phyloP scores from a whole-genome alignment of 2,888 invertebrate genomes.

The Chalcis sispes region DNA sequence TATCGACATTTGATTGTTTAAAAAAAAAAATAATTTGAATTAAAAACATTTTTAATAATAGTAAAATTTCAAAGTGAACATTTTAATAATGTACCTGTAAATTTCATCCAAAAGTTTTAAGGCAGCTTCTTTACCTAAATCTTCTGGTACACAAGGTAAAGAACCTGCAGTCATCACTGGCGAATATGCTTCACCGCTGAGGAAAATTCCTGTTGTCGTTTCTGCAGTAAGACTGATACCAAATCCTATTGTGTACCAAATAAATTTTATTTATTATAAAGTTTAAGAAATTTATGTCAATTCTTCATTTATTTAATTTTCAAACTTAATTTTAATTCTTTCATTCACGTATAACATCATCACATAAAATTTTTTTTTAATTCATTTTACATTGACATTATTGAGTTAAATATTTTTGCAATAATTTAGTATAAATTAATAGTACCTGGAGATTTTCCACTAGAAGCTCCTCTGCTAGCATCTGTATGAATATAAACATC shows the following conservation, averaged over 20 bases:
- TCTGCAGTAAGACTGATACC: slow-evolving; percentile 94
- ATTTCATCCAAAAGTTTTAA: slow-evolving; percentile 92
- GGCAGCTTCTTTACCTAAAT: slow-evolving; percentile 90
- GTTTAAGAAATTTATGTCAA: slow-evolving; percentile 34
- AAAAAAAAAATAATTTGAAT: not conserved
- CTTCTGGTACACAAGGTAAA: slow-evolving; percentile 89
- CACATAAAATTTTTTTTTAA: not conserved
- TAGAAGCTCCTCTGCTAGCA: slow-evolving; percentile 90
- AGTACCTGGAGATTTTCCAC: slow-evolving; percentile 89
- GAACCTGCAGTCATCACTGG: slow-evolving; percentile 70
- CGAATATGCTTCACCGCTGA: slow-evolving; percentile 74
- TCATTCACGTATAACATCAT: not conserved
- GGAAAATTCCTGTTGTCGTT: slow-evolving; percentile 89
- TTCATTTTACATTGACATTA: not conserved
- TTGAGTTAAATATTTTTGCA: not conserved
- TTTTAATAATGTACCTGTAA: slow-evolving; percentile 75
- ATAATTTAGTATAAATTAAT: not conserved
- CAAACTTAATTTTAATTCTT: too few relatives aligned
- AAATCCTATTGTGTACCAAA: slow-evolving; percentile 79
- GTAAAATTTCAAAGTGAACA: not conserved
- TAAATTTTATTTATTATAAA: slow-evolving; percentile 56
- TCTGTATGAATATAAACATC: slow-evolving; percentile 98
- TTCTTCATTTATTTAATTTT: too few relatives aligned
- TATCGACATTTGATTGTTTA: not conserved
- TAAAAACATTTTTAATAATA: not conserved